These are phyloP conservation scores for Megalurothrips usitatus DNA, from an alignment of 2,888 invertebrate genomes.

Conservation along the genomic window DNA sequence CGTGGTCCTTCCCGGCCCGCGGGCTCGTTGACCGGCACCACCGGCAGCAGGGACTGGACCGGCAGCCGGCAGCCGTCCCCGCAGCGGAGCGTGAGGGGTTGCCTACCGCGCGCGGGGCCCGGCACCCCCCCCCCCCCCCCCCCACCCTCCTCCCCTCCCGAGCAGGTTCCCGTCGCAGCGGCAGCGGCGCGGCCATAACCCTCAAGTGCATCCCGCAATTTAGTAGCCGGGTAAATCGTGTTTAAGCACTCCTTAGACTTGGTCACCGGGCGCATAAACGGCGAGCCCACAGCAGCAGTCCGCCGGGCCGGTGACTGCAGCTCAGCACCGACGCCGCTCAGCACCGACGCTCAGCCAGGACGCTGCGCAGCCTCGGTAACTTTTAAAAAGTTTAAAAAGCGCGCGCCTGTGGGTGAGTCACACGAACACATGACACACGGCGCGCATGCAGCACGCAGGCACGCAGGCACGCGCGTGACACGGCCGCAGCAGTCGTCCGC, in stretches of 20 bases:
- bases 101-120: background rate
- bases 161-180: background rate
- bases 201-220: slow-evolving; percentile 19
- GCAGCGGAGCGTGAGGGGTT: background rate
- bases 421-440: no score
- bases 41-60: no score
- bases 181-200: background rate
- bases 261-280: slow-evolving; percentile 6
- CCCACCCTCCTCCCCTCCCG: background rate
- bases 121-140: no score
- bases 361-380: background rate
- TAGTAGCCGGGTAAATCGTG: slow-evolving; percentile 24
- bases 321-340: background rate
- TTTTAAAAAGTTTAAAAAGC: no score
- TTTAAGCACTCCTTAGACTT: slow-evolving; percentile 24
- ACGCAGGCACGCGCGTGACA: no score
- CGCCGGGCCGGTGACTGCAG: background rate
- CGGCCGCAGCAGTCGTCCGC: background rate
- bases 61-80: background rate
- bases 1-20: no score
- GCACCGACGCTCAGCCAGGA: background rate
- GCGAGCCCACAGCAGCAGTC: background rate
- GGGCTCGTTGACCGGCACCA: no score
- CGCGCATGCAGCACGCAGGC: no score
- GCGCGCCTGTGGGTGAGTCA: no score